A percentile compares a stretch with the other conserved stretches of the same genome.
Evolutionary conservation across 2,797 vertebrate genomes (phyloP).

Genomic region (Odontamblyopus lacepedii): DNA sequence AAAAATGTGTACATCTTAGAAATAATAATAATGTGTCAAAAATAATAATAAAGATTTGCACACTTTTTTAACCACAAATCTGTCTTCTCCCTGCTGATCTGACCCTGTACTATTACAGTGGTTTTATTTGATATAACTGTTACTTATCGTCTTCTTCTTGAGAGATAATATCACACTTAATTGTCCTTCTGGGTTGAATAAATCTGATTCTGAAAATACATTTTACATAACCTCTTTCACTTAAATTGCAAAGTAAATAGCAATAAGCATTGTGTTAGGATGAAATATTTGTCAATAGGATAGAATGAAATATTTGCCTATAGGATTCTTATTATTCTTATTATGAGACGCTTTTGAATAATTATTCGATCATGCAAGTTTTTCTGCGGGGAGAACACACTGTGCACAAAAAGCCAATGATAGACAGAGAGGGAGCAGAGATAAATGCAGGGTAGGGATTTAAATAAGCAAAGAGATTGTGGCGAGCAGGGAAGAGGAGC

Average conservation of each 20-base stretch:
- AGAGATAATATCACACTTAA: not conserved
- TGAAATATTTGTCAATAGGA: not conserved
- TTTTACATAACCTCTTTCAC: not conserved
- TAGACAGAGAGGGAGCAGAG: conserved; percentile 46
- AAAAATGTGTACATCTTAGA: not conserved
- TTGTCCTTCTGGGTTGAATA: not conserved
- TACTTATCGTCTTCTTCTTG: not conserved
- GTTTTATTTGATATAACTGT: too few species aligned
- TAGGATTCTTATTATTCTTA: not conserved
- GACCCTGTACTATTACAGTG: too few species aligned
- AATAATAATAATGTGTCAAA: not conserved
- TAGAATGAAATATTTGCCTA: not conserved
- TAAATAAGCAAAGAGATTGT: conserved; percentile 73
- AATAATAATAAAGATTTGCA: not conserved
- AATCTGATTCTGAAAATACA: not conserved
- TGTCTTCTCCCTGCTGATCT: too few species aligned
- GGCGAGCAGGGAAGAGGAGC: conserved; percentile 79
- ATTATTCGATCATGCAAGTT: conserved; percentile 44
- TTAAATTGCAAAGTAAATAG: not conserved
- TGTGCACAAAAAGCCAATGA: conserved; percentile 54
- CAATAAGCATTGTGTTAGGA: not conserved
- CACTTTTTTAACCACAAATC: not conserved
- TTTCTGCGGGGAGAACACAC: conserved; percentile 48
- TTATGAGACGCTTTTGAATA: conserved; percentile 20
- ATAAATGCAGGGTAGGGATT: conserved; percentile 78